phyloP scores from a whole-genome alignment of 2,888 invertebrate genomes.

The Melinopterus prodromus region DNA sequence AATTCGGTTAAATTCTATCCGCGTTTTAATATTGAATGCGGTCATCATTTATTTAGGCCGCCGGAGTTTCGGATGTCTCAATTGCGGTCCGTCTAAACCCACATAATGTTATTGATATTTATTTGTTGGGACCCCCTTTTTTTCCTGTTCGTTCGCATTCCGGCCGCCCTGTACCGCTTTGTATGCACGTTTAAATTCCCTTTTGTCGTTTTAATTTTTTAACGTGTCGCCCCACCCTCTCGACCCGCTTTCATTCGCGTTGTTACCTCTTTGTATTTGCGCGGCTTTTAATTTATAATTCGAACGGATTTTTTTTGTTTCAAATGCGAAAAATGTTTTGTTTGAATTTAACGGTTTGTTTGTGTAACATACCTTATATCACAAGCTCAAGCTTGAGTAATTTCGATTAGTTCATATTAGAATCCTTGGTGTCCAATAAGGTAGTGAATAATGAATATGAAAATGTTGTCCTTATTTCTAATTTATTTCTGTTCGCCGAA shows the following conservation, averaged over 20 bases:
- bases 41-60: slow-evolving; percentile 25
- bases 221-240: slow-evolving; percentile 16
- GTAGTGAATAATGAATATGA: too few relatives aligned
- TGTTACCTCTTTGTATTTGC: not conserved
- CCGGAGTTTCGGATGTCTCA: slow-evolving; percentile 19
- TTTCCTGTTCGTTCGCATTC: slow-evolving; percentile 15
- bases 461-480: too few relatives aligned
- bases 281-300: not conserved
- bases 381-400: not conserved
- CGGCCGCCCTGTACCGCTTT: not conserved
- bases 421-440: too few relatives aligned
- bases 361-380: not conserved
- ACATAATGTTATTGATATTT: slow-evolving; percentile 27
- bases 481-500: too few relatives aligned
- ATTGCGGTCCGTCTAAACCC: slow-evolving; percentile 18
- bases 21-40: slow-evolving; percentile 25
- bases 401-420: too few relatives aligned
- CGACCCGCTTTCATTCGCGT: not conserved
- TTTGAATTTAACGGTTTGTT: not conserved
- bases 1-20: slow-evolving; percentile 26
- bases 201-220: slow-evolving; percentile 26
- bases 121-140: slow-evolving; percentile 16
- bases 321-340: not conserved
- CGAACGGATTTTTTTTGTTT: not conserved
- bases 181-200: slow-evolving; percentile 21